Evolutionary conservation across 2,113 vertebrate species (phyloP).

Genomic region (Pungitius pungitius): DNA sequence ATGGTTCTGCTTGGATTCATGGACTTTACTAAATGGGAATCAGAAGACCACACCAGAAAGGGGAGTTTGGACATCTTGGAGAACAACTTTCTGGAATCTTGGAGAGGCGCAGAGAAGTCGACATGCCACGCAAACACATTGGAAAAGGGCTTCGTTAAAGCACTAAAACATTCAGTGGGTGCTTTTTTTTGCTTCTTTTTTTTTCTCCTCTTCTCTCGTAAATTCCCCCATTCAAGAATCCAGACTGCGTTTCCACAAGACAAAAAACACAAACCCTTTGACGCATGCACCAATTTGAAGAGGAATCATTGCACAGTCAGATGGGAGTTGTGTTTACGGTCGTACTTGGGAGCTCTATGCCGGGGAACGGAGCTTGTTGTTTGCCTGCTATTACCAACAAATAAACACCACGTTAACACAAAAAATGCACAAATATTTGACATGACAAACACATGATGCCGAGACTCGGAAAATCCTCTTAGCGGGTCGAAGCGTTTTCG

Average conservation of each 20-base stretch:
- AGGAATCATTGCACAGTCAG: conserved; percentile 77
- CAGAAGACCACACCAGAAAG: conserved; percentile 49
- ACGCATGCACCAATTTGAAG: conserved; percentile 78
- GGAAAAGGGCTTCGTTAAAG: not conserved
- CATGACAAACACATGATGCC: conserved; percentile 78
- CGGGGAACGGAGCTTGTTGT: conserved; percentile 87
- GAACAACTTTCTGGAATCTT: conserved; percentile 64
- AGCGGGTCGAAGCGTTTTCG: not conserved
- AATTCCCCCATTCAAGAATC: conserved; percentile 35
- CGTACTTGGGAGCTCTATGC: conserved; percentile 90
- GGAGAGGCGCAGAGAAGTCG: conserved; percentile 15
- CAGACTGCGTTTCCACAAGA: conserved; percentile 73
- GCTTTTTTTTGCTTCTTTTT: no score
- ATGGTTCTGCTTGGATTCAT: conserved; percentile 67
- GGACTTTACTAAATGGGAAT: conserved; percentile 59
- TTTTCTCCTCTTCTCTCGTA: no score
- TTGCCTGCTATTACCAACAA: conserved; percentile 88
- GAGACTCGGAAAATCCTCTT: conserved; percentile 79
- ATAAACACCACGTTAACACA: conserved; percentile 85
- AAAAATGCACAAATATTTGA: conserved; percentile 76
- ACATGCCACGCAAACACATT: conserved; percentile 22
- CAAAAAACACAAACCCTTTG: conserved; percentile 73
- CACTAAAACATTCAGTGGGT: not conserved
- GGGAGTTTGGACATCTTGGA: conserved; percentile 67
- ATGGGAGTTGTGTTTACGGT: conserved; percentile 78